Evolutionary conservation across 2,888 invertebrate species (phyloP).

Genomic region (Chirona hameri): DNA sequence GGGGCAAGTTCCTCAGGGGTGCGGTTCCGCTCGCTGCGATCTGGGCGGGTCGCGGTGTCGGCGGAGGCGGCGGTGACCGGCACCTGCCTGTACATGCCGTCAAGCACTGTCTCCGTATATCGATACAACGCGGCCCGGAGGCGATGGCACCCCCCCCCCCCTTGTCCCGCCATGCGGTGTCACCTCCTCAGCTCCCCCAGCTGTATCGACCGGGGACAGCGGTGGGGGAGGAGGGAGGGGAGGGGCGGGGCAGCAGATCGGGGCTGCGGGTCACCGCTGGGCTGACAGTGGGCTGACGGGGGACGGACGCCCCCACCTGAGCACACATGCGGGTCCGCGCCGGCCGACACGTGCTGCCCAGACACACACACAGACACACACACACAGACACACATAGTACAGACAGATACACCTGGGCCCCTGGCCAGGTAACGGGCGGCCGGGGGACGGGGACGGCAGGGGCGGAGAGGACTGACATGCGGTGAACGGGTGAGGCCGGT

Average conservation of each 20-base stretch:
- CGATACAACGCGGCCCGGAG: not conserved
- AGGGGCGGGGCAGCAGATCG: not conserved
- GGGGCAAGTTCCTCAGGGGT: too few species aligned
- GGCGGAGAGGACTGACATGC: not conserved
- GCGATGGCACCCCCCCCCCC: too few species aligned
- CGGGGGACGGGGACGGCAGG: not conserved
- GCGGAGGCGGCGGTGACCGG: not conserved
- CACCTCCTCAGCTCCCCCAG: not conserved
- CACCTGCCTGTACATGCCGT: not conserved
- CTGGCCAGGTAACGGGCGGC: not conserved
- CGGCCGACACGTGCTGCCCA: not conserved
- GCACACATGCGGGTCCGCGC: conserved; percentile 6
- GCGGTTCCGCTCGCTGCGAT: too few species aligned
- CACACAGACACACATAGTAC: not conserved
- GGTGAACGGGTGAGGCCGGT: not conserved
- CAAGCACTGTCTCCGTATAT: not conserved
- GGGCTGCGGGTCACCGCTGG: not conserved
- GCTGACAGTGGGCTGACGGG: not conserved
- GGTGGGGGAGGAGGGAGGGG: not conserved
- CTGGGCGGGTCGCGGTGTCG: too few species aligned
- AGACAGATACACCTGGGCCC: not conserved
- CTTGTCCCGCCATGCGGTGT: not conserved
- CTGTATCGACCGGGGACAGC: not conserved
- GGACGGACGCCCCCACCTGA: not conserved
- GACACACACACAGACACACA: not conserved